Evolutionary conservation across 2,888 invertebrate species (phyloP).

Genomic region (Anorthoa munda): DNA sequence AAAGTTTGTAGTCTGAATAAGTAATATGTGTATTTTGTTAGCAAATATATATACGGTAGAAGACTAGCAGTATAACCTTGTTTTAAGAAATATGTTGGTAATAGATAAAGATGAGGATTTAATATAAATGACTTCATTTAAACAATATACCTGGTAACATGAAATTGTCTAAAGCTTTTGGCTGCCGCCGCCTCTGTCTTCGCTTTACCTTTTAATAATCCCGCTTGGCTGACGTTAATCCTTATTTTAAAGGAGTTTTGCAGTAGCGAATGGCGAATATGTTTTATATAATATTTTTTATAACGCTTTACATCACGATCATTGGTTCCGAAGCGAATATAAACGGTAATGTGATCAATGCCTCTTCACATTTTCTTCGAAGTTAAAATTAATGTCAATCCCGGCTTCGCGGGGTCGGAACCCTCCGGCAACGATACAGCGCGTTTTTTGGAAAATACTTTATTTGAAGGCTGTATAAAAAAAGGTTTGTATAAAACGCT

Average conservation of each 20-base stretch:
- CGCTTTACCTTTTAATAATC: constrained; percentile 49
- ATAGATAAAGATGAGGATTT: constrained; percentile 3
- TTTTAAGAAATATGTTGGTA: constrained; percentile 22
- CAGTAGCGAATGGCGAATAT: constrained; percentile 18
- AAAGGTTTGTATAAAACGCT: constrained; percentile 20
- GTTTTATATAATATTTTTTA: constrained; percentile 20
- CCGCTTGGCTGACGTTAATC: constrained; percentile 44
- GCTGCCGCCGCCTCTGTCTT: constrained; percentile 14
- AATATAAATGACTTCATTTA: not conserved
- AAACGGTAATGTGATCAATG: constrained; percentile 53
- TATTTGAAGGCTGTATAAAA: constrained; percentile 32
- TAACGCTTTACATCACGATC: constrained; percentile 31
- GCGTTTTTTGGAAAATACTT: constrained; percentile 38
- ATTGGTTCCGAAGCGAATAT: constrained; percentile 40
- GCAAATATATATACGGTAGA: constrained; percentile 14
- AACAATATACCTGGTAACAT: not conserved
- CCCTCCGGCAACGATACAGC: constrained; percentile 58
- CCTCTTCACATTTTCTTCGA: constrained; percentile 51
- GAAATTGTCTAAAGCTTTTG: constrained; percentile 4
- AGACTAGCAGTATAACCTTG: constrained; percentile 13
- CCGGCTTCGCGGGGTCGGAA: constrained; percentile 71
- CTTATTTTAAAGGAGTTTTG: constrained; percentile 43
- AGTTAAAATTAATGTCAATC: constrained; percentile 74
- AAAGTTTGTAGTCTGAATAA: constrained; percentile 56
- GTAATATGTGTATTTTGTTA: constrained; percentile 34